Percentiles rank a stretch among this genome's conserved stretches.
phyloP scores from a whole-genome alignment of 1,140 invertebrate genomes.

The Drosophila jambulina region DNA sequence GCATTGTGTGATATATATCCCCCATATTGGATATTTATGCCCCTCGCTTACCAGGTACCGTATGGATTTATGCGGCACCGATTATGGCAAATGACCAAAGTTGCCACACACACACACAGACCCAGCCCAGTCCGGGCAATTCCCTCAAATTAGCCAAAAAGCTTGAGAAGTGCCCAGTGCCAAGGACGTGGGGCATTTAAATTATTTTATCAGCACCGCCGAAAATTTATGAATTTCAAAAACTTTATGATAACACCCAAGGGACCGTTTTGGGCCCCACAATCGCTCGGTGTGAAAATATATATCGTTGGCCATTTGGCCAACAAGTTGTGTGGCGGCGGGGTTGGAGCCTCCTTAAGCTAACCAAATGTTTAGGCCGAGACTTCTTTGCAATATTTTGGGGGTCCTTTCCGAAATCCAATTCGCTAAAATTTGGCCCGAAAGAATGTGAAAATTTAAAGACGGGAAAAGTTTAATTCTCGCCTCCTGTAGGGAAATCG shows the following conservation, averaged over 20 bases:
- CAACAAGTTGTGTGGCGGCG: constrained; percentile 2
- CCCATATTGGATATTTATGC: constrained; percentile 75
- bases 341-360: not conserved
- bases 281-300: constrained; percentile 33
- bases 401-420: not conserved
- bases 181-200: constrained; percentile 58
- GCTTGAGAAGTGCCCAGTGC: constrained; percentile 47
- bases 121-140: not conserved
- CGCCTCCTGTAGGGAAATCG: not conserved
- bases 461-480: not conserved
- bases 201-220: constrained; percentile 70
- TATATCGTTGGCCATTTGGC: constrained; percentile 61
- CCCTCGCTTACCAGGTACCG: constrained; percentile 44
- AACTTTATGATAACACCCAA: constrained; percentile 68
- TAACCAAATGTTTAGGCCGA: constrained; percentile 12
- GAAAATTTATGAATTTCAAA: constrained; percentile 73
- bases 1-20: constrained; percentile 59
- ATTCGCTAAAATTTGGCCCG: constrained; percentile 4
- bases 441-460: not conserved
- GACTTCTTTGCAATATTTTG: not conserved
- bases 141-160: constrained; percentile 43
- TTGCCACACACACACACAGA: constrained; percentile 19
- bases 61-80: constrained; percentile 60
- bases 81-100: constrained; percentile 65
- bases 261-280: constrained; percentile 55